Percentiles rank a stretch among this genome's conserved stretches.
Conservation (phyloP, 2,113 vertebrate species). For the Cochlearius cochlearius region DNA sequence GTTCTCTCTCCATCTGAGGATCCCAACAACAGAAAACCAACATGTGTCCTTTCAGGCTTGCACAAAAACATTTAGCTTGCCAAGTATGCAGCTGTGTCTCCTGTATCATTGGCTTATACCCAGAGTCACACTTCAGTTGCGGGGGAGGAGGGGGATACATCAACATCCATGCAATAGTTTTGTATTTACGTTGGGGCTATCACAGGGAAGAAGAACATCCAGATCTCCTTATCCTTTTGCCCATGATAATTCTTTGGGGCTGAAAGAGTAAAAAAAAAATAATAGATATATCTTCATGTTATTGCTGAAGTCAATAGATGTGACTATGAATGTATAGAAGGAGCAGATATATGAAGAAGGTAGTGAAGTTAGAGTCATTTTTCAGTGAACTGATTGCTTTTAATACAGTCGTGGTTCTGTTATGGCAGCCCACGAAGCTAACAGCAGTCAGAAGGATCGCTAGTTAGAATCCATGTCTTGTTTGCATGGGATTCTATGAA, state of each 20-base stretch:
- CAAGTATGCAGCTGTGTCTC: neutral
- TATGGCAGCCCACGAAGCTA: neutral
- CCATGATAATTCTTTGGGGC: neutral
- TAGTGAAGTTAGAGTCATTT: neutral
- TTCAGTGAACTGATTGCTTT: neutral
- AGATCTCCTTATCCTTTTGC: neutral
- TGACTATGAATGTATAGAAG: neutral
- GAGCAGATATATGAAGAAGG: neutral
- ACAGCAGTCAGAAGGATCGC: neutral
- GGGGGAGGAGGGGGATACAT: neutral
- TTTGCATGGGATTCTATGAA: neutral
- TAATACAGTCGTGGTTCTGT: neutral
- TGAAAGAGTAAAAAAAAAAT: neutral
- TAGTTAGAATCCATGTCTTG: neutral
- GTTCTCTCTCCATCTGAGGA: neutral
- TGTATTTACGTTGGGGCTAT: neutral
- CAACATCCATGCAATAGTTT: neutral
- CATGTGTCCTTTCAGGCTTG: neutral
- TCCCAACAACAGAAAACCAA: neutral
- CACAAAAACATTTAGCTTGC: neutral
- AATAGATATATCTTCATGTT: neutral
- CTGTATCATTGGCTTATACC: neutral
- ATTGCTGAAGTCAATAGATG: neutral
- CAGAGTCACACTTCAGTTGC: neutral
- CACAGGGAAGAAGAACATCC: neutral